Percentiles rank a stretch among this genome's conserved stretches.
Evolutionary conservation across 2,797 vertebrate genomes (phyloP).

Genomic region (Melanotaenia trifasciata): DNA sequence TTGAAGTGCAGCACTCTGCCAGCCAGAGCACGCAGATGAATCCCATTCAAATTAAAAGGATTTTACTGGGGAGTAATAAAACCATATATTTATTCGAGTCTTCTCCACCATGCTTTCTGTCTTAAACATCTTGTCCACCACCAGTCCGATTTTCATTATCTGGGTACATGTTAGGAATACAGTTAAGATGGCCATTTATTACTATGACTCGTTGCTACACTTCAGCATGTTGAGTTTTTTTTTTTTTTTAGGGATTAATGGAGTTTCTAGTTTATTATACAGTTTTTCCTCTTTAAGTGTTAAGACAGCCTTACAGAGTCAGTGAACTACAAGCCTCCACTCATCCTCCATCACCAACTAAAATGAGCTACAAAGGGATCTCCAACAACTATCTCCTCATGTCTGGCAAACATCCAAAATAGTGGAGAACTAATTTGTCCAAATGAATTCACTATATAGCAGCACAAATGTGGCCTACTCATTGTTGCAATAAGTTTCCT

Average conservation of each 20-base stretch:
- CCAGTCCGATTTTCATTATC: conserved; percentile 22
- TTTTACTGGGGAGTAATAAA: conserved; percentile 60
- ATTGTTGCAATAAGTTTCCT: conserved; percentile 47
- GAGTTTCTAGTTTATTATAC: neutral
- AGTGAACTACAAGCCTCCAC: conserved; percentile 36
- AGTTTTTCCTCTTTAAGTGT: neutral
- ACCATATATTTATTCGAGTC: conserved; percentile 8
- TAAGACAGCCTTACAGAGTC: conserved; percentile 22
- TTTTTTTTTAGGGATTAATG: neutral
- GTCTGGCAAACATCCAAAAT: conserved; percentile 43
- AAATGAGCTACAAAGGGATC: conserved; percentile 15
- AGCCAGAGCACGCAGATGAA: conserved; percentile 20
- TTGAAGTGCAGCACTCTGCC: conserved; percentile 13
- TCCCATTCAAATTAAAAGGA: conserved; percentile 62
- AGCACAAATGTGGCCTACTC: conserved; percentile 27
- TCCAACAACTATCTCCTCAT: conserved; percentile 21
- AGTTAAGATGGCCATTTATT: neutral
- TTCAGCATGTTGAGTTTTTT: conserved; percentile 2
- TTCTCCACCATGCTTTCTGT: neutral
- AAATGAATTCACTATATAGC: conserved; percentile 31
- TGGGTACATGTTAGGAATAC: neutral
- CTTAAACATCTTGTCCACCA: conserved; percentile 30
- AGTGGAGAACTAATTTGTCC: conserved; percentile 48
- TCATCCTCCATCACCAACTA: neutral
- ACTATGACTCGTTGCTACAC: neutral